Base-by-base conservation (phyloP, 2,113 vertebrate species). In the Halichoerus grypus region DNA sequence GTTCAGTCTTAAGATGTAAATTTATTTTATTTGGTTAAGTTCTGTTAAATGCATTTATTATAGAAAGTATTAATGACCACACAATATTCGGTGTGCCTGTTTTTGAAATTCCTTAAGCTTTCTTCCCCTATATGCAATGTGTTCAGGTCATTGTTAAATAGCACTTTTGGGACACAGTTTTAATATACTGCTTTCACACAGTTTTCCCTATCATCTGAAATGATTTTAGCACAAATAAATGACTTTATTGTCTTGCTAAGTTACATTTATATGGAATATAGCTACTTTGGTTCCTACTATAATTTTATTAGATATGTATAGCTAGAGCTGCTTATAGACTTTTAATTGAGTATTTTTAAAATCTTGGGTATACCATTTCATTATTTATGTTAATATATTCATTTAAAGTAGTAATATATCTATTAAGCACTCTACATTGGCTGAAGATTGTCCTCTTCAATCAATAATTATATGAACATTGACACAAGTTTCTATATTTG, bases 1-100 rank as follows among this genome's bases (percentile, higher is more conserved):
- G 63, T 15, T 88, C 63, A 91, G 18, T 82, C 36, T 98, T 92
- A 93, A 98, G 42, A 82, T 97, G 33, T 76, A 88, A 88, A 86
- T 97, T 94, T 98, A 91, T 98, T 96, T 98, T 76, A 51, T 85
- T 96, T 53, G 42, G 59, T 92, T 84, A 82, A 96, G 15, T 42
- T 96, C 69, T 96, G 49, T 93, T 91, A 96, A 71, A 76, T 77
- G 42, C 1, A 9, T 95, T 69, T 98, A 88, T 36, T 33, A 81
- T 21, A 94, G 86, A 1, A 65, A n/a, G 2, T 91, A 97, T 82
- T 69, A 12, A 33, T 42, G 28, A 33, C 3, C n/a, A 96, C 82
- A 94, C 86, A 96, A 92, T 61, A 96, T 42, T 80, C 26, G 46
- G 3, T 53, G 86, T 82, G 22, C 28, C 55, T 74, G 81, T 42